Evolutionary conservation across 2,888 invertebrate species (phyloP).

Genomic region (Drosophila tanythrix): DNA sequence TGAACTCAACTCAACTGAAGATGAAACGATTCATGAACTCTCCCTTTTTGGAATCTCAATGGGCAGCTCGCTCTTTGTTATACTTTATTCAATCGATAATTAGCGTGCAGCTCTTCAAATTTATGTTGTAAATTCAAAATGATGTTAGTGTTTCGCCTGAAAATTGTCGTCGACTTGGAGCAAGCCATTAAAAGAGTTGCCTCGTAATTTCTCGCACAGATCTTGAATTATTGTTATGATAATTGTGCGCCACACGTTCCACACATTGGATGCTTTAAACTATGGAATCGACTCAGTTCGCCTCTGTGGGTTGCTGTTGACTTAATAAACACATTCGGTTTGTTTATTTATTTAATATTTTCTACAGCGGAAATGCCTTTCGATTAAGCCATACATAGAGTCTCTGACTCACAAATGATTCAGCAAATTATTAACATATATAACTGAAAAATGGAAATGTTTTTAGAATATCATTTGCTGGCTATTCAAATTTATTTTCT

Average conservation of each 20-base stretch:
- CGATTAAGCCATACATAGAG: slow-evolving; percentile 16
- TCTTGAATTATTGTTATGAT: slow-evolving; percentile 78
- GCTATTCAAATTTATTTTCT: not conserved
- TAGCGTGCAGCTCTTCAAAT: slow-evolving; percentile 67
- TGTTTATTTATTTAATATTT: slow-evolving; percentile 65
- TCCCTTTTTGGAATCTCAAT: slow-evolving; percentile 12
- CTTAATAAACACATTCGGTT: slow-evolving; percentile 76
- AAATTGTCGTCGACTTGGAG: slow-evolving; percentile 53
- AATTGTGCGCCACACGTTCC: slow-evolving; percentile 53
- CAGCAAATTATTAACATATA: not conserved
- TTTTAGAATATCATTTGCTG: not conserved
- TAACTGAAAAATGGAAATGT: too few species aligned
- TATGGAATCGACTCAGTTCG: slow-evolving; percentile 12
- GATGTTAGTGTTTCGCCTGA: slow-evolving; percentile 81
- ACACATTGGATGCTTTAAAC: not conserved
- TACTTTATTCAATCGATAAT: slow-evolving; percentile 74
- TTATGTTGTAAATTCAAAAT: slow-evolving; percentile 81
- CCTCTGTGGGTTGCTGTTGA: slow-evolving; percentile 61
- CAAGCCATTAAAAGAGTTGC: slow-evolving; percentile 30
- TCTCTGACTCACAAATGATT: slow-evolving; percentile 49
- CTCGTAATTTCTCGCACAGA: slow-evolving; percentile 51
- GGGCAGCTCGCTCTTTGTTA: slow-evolving; percentile 44
- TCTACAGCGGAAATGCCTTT: slow-evolving; percentile 63
- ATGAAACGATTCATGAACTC: slow-evolving; percentile 17
- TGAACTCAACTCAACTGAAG: slow-evolving; percentile 19